Conservation (phyloP, 2,797 vertebrate species). For the Sebastes kiyomatsui region DNA sequence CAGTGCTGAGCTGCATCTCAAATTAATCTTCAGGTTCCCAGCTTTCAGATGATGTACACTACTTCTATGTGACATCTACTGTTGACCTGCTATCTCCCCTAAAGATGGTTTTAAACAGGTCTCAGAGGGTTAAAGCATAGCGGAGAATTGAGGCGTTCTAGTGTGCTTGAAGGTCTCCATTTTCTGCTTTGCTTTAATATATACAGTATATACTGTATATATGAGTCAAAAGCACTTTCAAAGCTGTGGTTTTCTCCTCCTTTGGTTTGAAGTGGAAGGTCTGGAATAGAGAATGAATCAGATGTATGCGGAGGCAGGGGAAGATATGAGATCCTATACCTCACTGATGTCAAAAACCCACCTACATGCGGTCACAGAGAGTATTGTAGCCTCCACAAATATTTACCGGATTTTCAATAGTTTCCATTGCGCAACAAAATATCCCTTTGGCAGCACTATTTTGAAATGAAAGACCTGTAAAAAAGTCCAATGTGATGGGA, state of each 20-base stretch:
- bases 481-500: conserved; percentile 16
- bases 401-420: conserved; percentile 49
- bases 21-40: too few species aligned
- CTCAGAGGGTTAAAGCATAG: not conserved
- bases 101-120: too few species aligned
- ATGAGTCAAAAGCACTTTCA: conserved; percentile 23
- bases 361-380: conserved; percentile 48
- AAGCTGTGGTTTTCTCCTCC: conserved; percentile 26
- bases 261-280: conserved; percentile 49
- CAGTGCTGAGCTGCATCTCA: too few species aligned
- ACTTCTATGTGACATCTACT: too few species aligned
- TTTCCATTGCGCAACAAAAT: conserved; percentile 45
- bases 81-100: too few species aligned
- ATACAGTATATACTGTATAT: conserved; percentile 27
- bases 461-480: conserved; percentile 11
- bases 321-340: conserved; percentile 58
- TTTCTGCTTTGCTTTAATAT: conserved; percentile 16
- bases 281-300: conserved; percentile 68
- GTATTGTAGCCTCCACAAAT: conserved; percentile 52
- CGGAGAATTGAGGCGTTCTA: not conserved
- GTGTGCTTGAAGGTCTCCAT: conserved; percentile 13
- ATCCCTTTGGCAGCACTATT: conserved; percentile 47
- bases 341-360: conserved; percentile 62
- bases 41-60: too few species aligned
- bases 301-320: conserved; percentile 57